phyloP scores from a whole-genome alignment of 1,140 invertebrate species.

The Protaetia brevitarsis region DNA sequence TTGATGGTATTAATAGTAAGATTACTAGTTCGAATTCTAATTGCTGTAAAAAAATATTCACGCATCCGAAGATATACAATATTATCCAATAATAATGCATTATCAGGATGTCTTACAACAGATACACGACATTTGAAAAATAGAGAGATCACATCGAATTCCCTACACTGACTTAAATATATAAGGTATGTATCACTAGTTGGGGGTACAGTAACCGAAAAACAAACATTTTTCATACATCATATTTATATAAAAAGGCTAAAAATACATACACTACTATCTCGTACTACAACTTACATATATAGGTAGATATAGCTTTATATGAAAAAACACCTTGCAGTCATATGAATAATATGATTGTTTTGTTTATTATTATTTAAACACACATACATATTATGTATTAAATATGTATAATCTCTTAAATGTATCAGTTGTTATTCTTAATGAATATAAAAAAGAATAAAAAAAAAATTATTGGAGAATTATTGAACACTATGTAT shows the following conservation, averaged over 20 bases:
- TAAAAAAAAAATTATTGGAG: background rate
- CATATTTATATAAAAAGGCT: conserved; percentile 17
- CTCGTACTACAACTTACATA: background rate
- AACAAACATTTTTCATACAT: conserved; percentile 12
- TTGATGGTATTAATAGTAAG: too few species aligned
- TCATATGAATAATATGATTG: conserved; percentile 10
- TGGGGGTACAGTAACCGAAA: background rate
- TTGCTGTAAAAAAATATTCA: too few species aligned
- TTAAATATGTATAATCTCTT: too few species aligned
- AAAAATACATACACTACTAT: conserved; percentile 12
- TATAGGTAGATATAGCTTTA: too few species aligned
- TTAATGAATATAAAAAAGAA: background rate
- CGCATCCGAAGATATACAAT: too few species aligned
- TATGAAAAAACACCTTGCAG: background rate
- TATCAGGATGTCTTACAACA: too few species aligned
- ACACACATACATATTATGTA: too few species aligned
- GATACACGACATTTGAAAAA: too few species aligned
- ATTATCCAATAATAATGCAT: too few species aligned
- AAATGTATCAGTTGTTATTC: background rate
- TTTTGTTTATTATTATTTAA: background rate
- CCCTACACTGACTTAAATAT: conserved; percentile 11
- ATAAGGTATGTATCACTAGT: background rate
- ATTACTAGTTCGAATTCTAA: too few species aligned
- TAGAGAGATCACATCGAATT: conserved; percentile 7
- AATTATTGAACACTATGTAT: conserved; percentile 13